A percentile compares a stretch with the other conserved stretches of the same genome.
Evolutionary conservation across 1,140 invertebrate genomes (phyloP).

Genomic region (Drosophila melanogaster): DNA sequence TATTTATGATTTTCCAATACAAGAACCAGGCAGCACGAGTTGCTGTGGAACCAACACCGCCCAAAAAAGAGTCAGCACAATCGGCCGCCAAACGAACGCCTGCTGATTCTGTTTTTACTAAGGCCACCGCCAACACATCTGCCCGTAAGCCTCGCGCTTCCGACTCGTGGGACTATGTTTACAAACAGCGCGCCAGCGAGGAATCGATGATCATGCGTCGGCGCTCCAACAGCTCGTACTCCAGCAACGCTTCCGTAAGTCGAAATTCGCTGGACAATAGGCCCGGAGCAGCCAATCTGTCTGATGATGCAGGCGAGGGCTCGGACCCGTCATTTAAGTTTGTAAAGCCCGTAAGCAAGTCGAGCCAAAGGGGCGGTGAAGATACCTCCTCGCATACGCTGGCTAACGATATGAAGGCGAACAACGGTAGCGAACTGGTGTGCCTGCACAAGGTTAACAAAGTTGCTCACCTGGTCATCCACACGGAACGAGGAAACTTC

Average conservation of each 20-base stretch:
- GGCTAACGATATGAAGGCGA: slow-evolving; percentile 66
- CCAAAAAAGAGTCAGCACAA: slow-evolving; percentile 77
- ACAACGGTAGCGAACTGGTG: slow-evolving; percentile 78
- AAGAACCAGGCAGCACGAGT: slow-evolving; percentile 1
- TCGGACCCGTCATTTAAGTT: slow-evolving; percentile 68
- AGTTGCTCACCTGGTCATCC: slow-evolving; percentile 88
- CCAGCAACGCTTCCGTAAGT: slow-evolving; percentile 88
- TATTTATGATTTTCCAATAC: background rate
- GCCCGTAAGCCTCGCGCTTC: slow-evolving; percentile 84
- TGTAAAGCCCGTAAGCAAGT: slow-evolving; percentile 73
- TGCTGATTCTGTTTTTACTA: slow-evolving; percentile 30
- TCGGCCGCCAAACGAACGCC: slow-evolving; percentile 3
- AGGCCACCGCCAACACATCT: slow-evolving; percentile 6
- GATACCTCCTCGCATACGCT: slow-evolving; percentile 43
- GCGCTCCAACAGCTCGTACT: slow-evolving; percentile 93
- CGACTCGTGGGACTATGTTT: slow-evolving; percentile 86
- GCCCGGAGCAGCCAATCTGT: slow-evolving; percentile 28
- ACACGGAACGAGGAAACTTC: slow-evolving; percentile 86
- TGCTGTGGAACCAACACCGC: slow-evolving; percentile 20
- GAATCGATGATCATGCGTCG: slow-evolving; percentile 92
- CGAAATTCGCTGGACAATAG: slow-evolving; percentile 75
- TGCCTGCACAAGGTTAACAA: slow-evolving; percentile 87
- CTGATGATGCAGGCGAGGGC: slow-evolving; percentile 58
- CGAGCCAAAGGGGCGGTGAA: slow-evolving; percentile 65
- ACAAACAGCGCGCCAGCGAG: slow-evolving; percentile 87